Conservation (phyloP, 1,140 invertebrate genomes). For the Neodiprion virginianus region DNA sequence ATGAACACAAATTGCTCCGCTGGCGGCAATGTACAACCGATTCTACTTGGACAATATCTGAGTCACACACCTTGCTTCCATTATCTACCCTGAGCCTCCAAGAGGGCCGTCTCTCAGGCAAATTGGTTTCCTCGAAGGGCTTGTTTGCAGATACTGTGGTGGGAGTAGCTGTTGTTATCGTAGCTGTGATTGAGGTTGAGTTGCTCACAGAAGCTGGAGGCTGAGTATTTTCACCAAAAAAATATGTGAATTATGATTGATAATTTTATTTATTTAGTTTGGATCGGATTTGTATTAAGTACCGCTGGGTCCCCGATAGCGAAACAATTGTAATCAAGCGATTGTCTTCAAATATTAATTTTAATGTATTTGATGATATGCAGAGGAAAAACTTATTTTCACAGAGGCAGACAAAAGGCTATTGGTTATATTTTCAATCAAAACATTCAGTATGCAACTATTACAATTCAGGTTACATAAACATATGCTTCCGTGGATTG, state of each 20-base stretch:
- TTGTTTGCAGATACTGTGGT: slow-evolving; percentile 54
- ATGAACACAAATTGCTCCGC: slow-evolving; percentile 47
- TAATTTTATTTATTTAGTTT: not conserved
- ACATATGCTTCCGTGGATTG: no score
- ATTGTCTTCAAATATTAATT: no score
- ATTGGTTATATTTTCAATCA: no score
- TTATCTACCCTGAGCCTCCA: slow-evolving; percentile 90
- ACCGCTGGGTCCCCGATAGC: no score
- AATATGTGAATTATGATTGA: slow-evolving; percentile 36
- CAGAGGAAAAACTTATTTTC: no score
- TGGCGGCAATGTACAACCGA: slow-evolving; percentile 34
- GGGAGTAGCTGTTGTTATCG: slow-evolving; percentile 65
- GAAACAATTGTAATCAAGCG: no score
- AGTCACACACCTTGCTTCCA: slow-evolving; percentile 80
- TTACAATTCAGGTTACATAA: no score
- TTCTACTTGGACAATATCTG: slow-evolving; percentile 42
- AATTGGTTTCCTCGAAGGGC: slow-evolving; percentile 59
- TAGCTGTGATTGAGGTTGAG: slow-evolving; percentile 65
- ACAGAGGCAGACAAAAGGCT: no score
- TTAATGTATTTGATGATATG: no score
- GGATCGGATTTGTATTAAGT: no score
- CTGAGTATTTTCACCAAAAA: slow-evolving; percentile 43
- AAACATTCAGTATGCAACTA: no score
- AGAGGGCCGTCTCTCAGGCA: slow-evolving; percentile 81
- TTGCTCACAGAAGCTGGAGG: slow-evolving; percentile 55